Evolutionary conservation across 2,888 invertebrate genomes (phyloP).

Genomic region (Crepidodera aurea): DNA sequence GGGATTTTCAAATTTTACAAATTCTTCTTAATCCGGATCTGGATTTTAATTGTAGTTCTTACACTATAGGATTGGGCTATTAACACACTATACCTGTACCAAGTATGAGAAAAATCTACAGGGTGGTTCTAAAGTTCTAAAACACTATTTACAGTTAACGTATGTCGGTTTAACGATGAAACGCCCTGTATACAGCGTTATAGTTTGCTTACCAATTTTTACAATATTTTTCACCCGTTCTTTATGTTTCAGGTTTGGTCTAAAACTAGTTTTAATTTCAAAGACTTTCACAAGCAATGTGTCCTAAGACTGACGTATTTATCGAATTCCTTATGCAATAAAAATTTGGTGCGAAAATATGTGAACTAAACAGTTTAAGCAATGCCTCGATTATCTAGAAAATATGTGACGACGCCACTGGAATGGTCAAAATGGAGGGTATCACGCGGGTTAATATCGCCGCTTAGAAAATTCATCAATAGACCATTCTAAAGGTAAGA

Average conservation of each 20-base stretch:
- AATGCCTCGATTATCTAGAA: neutral
- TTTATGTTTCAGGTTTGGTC: neutral
- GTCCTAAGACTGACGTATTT: neutral
- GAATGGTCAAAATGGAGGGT: neutral
- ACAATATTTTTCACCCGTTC: neutral
- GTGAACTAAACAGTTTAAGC: neutral
- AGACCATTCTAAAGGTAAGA: constrained; percentile 16
- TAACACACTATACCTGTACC: too few species aligned
- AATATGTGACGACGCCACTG: neutral
- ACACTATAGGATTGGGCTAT: too few species aligned
- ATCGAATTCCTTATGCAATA: neutral
- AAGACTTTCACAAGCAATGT: neutral
- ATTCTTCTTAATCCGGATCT: too few species aligned
- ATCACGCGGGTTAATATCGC: neutral
- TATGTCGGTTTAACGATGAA: too few species aligned
- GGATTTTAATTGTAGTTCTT: too few species aligned
- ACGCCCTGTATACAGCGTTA: too few species aligned
- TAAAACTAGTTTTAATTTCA: neutral
- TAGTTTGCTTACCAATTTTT: too few species aligned
- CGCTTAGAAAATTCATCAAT: neutral
- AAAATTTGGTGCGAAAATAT: neutral
- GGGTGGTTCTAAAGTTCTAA: too few species aligned
- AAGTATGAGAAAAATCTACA: too few species aligned
- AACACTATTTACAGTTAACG: too few species aligned
- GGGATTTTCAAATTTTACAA: too few species aligned